Base-by-base conservation (phyloP, 2,888 invertebrate species). In the Cryptocephalus primarius region DNA sequence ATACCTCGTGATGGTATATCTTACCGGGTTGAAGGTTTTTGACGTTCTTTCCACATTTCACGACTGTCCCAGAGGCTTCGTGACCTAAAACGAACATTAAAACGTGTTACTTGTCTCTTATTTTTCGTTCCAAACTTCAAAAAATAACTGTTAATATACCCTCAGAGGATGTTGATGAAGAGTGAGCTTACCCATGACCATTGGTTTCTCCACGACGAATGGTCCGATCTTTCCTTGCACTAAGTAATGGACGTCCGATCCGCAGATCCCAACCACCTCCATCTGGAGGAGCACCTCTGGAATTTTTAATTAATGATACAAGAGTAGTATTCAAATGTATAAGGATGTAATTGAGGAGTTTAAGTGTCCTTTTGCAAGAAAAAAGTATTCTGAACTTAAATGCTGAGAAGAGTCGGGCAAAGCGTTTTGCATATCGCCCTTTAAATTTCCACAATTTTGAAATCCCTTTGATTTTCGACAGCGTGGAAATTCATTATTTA, bases 251-350 rank as follows among this genome's bases (percentile, higher is more conserved):
- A 97, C 90, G 70, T 97, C 96, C 0, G 88, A 88, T 1, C 96
- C 96, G 67, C 96, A 97, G 61, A 97, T 96, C n/a, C 96, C 96
- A 40, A 96, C 92, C 55, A 84, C 83, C 64, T 85, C 85, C 87
- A 95, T 93, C 55, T 81, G 79, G 12, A 95, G 67, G 4, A 92
- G 79, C 0, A 89, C 92, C 77, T 94, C 92, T 89, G 72, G 2
- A 67, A 66, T 22, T 22, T 22, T 22, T 22, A 6, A 22, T 22
- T 6, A 22, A 4, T 22, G 22, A 22, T n/a, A n/a, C n/a, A n/a
- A n/a, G n/a, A n/a, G n/a, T n/a, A n/a, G n/a, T n/a, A n/a, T n/a
- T n/a, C n/a, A n/a, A n/a, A n/a, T n/a, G n/a, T n/a, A n/a, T n/a
- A n/a, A n/a, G n/a, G n/a, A n/a, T n/a, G n/a, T n/a, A n/a, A n/a